These are phyloP conservation scores for Mus spicilegus DNA, from an alignment of 2,113 vertebrate genomes.

Conservation along the genomic window DNA sequence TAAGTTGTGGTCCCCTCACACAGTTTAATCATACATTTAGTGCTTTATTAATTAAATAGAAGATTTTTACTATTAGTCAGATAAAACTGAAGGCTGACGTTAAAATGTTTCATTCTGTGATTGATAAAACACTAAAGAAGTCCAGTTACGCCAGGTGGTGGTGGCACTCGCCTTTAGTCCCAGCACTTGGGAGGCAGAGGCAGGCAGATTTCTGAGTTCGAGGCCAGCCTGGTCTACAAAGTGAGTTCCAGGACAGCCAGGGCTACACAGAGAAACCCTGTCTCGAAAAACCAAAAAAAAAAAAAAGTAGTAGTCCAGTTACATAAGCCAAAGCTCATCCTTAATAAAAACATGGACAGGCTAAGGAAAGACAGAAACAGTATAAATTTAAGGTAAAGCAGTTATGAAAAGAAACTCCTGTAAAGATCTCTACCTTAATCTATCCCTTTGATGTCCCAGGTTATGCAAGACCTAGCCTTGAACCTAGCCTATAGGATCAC, in stretches of 20 bases:
- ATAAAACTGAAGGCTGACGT: background rate
- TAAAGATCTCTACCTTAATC: slow-evolving; percentile 5
- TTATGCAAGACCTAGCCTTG: background rate
- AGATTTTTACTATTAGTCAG: slow-evolving; percentile 49
- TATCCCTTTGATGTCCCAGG: background rate
- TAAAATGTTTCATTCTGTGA: slow-evolving; percentile 34
- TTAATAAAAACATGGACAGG: slow-evolving; percentile 51
- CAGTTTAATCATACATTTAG: slow-evolving; percentile 40
- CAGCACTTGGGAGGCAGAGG: no score
- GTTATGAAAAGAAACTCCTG: slow-evolving; percentile 26
- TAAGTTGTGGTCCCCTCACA: background rate
- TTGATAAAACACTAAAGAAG: slow-evolving; percentile 56
- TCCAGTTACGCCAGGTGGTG: background rate
- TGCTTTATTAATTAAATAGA: slow-evolving; percentile 26
- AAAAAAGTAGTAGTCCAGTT: no score
- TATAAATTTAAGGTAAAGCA: slow-evolving; percentile 1
- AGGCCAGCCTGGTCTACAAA: no score
- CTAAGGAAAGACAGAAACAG: slow-evolving; percentile 32
- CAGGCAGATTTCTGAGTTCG: no score
- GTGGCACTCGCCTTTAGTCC: no score
- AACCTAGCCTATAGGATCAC: background rate
- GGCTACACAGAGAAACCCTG: no score
- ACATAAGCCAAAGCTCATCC: slow-evolving; percentile 7
- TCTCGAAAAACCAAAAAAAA: no score
- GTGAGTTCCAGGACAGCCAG: no score